These are phyloP conservation scores for Epizoanthus scotinus DNA, from an alignment of 92 coral and sea anemone species.

Conservation along the genomic window DNA sequence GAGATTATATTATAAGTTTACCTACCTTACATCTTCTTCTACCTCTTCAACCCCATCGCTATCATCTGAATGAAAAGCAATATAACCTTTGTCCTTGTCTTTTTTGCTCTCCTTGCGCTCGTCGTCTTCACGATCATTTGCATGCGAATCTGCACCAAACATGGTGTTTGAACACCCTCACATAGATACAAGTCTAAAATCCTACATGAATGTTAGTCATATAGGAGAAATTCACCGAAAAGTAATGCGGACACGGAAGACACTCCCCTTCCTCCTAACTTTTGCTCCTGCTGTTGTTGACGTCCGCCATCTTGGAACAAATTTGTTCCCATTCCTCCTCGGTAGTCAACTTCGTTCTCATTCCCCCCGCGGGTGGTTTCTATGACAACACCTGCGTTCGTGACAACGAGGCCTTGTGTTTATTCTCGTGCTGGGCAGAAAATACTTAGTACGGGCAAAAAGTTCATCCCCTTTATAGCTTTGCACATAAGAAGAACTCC, in stretches of 20 bases:
- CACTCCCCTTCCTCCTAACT: conserved; percentile 40
- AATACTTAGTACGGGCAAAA: not conserved
- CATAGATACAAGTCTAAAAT: not conserved
- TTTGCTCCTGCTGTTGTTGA: conserved; percentile 4
- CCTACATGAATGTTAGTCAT: conserved; percentile 1
- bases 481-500: not conserved
- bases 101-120: conserved; percentile 87
- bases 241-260: not conserved
- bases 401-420: conserved; percentile 25
- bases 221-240: not conserved
- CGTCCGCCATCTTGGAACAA: conserved; percentile 74
- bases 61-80: conserved; percentile 93
- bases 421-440: too few relatives aligned
- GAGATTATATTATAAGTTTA: not conserved
- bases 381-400: conserved; percentile 46
- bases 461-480: not conserved
- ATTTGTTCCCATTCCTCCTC: conserved; percentile 36
- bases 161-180: conserved; percentile 18
- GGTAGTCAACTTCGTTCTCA: conserved; percentile 10
- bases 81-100: conserved; percentile 90
- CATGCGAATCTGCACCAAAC: conserved; percentile 55
- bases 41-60: conserved; percentile 81
- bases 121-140: conserved; percentile 85
- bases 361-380: conserved; percentile 39
- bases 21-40: conserved; percentile 66